Evolutionary conservation across 2,113 vertebrate genomes (phyloP).

Genomic region (Oreocharis arfaki): DNA sequence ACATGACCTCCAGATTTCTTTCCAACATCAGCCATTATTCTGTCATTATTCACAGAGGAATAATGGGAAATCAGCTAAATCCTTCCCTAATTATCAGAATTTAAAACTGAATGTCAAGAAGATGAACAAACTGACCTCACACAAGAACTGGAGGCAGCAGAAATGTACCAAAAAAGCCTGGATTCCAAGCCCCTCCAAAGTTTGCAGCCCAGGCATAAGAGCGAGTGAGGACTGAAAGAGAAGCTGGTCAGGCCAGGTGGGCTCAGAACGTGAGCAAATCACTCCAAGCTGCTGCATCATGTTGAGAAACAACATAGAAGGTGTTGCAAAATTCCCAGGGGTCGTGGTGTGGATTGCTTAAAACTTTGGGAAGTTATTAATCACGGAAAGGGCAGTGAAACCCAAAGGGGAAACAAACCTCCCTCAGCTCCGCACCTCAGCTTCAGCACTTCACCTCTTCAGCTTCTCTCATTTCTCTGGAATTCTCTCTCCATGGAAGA

Average conservation of each 20-base stretch:
- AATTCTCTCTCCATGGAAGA: background rate
- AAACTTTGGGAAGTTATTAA: background rate
- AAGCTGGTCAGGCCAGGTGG: background rate
- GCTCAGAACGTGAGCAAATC: fast-evolving
- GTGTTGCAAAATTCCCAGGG: background rate
- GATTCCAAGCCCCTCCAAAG: background rate
- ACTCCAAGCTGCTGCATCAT: background rate
- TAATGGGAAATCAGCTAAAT: background rate
- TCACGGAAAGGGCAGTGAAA: background rate
- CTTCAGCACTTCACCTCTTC: background rate
- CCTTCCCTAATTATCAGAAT: background rate
- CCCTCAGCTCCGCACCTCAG: background rate
- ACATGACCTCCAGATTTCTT: background rate
- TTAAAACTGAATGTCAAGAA: background rate
- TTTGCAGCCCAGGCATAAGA: fast-evolving
- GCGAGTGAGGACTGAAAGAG: background rate
- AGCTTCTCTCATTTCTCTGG: background rate
- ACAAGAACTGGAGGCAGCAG: background rate
- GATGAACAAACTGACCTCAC: background rate
- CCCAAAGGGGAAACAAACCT: background rate
- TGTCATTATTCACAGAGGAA: background rate
- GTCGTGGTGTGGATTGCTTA: background rate
- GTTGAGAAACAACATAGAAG: background rate
- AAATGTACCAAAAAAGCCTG: background rate
- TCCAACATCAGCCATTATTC: background rate